A percentile compares a stretch with the other conserved stretches of the same genome.
Evolutionary conservation across 2,797 vertebrate genomes (phyloP).

Genomic region (Dendrocincla fuliginosa): DNA sequence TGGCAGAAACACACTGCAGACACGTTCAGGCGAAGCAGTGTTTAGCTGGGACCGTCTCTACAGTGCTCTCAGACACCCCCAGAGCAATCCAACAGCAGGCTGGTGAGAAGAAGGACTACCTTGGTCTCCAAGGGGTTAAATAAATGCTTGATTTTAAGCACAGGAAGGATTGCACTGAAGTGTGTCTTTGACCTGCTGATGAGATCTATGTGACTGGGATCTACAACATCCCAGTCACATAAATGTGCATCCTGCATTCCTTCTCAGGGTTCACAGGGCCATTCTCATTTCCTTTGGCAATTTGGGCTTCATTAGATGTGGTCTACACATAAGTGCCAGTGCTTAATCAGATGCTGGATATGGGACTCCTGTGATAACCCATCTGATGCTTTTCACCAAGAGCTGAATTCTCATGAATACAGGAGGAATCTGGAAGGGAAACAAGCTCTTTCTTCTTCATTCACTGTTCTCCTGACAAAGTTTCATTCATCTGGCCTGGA

Average conservation of each 20-base stretch:
- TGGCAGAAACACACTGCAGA: not conserved
- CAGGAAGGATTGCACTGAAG: not conserved
- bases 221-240: not conserved
- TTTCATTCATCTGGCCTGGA: conserved; percentile 19
- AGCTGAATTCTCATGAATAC: not conserved
- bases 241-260: not conserved
- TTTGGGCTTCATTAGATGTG: not conserved
- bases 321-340: not conserved
- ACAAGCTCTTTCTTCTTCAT: not conserved
- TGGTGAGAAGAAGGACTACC: not conserved
- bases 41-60: not conserved
- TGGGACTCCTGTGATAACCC: not conserved
- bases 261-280: not conserved
- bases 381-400: not conserved
- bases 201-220: not conserved
- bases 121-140: not conserved
- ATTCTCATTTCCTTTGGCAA: not conserved
- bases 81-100: not conserved
- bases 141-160: not conserved
- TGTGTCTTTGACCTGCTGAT: not conserved
- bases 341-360: not conserved
- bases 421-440: not conserved
- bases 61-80: not conserved
- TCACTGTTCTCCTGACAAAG: conserved; percentile 4
- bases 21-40: accelerated